Conservation (phyloP, 2,113 vertebrate species). For the Otolemur garnettii region DNA sequence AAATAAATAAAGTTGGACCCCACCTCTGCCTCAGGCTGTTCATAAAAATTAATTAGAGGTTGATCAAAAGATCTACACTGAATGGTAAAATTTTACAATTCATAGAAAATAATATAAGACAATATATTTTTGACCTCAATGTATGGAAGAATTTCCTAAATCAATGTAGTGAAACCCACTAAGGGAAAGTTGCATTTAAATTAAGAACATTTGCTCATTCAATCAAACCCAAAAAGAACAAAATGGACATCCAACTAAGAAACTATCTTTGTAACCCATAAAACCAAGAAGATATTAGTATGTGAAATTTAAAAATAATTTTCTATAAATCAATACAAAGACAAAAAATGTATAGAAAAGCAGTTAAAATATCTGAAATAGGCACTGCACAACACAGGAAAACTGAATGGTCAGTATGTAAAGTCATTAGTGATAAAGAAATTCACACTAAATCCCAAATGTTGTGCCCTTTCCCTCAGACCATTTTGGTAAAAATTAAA, state of each 20-base stretch:
- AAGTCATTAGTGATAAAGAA: fast-evolving
- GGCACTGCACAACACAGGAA: too few species aligned
- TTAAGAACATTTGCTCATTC: not conserved
- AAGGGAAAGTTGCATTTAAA: not conserved
- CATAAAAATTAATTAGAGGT: not conserved
- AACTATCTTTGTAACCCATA: not conserved
- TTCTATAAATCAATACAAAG: not conserved
- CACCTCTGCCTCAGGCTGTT: too few species aligned
- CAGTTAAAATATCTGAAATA: not conserved
- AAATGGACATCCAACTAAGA: not conserved
- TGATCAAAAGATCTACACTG: not conserved
- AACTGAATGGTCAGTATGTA: not conserved
- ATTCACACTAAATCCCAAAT: not conserved
- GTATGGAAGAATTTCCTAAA: not conserved
- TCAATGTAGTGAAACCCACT: not conserved
- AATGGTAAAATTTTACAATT: not conserved
- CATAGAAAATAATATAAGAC: not conserved
- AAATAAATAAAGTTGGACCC: too few species aligned
- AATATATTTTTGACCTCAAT: not conserved
- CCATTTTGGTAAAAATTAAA: not conserved
- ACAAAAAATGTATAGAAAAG: not conserved
- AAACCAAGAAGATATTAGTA: not conserved
- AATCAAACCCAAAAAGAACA: not conserved
- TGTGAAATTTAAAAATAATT: not conserved
- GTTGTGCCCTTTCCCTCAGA: fast-evolving